Base-by-base conservation (phyloP, 2,888 invertebrate species). In the Sicus ferrugineus region DNA sequence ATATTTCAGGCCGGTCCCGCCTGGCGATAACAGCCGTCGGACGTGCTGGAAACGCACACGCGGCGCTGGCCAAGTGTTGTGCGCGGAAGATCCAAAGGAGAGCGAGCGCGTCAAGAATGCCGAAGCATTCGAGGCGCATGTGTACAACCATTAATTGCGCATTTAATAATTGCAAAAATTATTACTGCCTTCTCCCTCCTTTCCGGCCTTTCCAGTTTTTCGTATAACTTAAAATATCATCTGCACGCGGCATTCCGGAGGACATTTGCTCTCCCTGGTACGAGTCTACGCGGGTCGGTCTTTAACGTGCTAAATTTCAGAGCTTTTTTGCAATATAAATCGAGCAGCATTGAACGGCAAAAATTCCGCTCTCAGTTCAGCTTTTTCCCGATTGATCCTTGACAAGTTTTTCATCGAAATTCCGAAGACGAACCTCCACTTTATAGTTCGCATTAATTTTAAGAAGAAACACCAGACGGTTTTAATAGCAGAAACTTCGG, bases 1-100 rank as follows among this genome's bases (percentile, higher is more conserved):
- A 79, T 79, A 77, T 75, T 71, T 67, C 70, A 48, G 67, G n/a
- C n/a, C 21, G 16, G 28, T 14, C 42, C n/a, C 16, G 16, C 9
- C n/a, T 42, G 16, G 16, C 42, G 42, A 42, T 4, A 42, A 11
- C 28, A 54, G 26, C 7, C 50, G n/a, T 2, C 42, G 16, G 11
- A 54, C 54, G 54, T 28, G 16, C 54, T 16, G 16, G 23, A n/a
- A 54, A 38, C 31, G 23, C 31, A 14, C 42, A 28, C 26, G n/a
- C n/a, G n/a, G n/a, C n/a, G 0, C 7, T 21, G 56, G 9, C 56
- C 66, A 64, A 31, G 21, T 50, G 50, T 46, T 19, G n/a, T 31
- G 19, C 52, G 34, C 52, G 58, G 56, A 19, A 56, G 26, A 46
- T 16, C 28, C 54, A 28, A 50, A 28, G 19, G 23, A 23, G 9